Percentiles rank a stretch among this genome's conserved stretches.
These are phyloP conservation scores for Drosophila meridionalis DNA, from an alignment of 2,888 invertebrate genomes.

Conservation along the genomic window DNA sequence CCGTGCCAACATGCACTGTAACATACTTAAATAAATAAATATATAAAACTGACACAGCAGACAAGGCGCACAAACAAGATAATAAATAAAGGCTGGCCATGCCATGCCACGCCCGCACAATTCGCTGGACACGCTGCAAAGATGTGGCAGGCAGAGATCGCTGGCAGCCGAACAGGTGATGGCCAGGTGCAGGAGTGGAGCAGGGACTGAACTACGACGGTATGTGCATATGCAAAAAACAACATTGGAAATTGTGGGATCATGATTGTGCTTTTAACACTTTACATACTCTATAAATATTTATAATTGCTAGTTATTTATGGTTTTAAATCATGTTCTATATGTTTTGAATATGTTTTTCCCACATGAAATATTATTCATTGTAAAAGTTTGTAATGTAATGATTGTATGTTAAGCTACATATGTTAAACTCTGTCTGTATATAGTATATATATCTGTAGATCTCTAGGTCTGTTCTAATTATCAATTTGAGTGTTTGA, in stretches of 20 bases:
- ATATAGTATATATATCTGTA: too few species aligned
- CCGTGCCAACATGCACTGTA: constrained; percentile 50
- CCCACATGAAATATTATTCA: too few species aligned
- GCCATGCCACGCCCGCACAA: constrained; percentile 47
- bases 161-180: not conserved
- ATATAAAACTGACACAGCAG: constrained; percentile 47
- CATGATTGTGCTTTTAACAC: not conserved
- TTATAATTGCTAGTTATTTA: not conserved
- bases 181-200: not conserved
- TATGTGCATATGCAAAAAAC: not conserved
- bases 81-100: constrained; percentile 58
- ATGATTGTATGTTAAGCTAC: too few species aligned
- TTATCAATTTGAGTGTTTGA: too few species aligned
- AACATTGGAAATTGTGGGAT: not conserved
- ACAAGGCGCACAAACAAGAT: constrained; percentile 23
- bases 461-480: too few species aligned
- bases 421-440: too few species aligned
- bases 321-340: too few species aligned
- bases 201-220: not conserved
- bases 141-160: constrained; percentile 20
- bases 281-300: not conserved
- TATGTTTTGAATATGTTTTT: too few species aligned
- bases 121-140: constrained; percentile 28
- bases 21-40: constrained; percentile 30
- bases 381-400: too few species aligned